These are phyloP conservation scores for Opisthocomus hoazin DNA, from an alignment of 2,113 vertebrate genomes.

Conservation along the genomic window DNA sequence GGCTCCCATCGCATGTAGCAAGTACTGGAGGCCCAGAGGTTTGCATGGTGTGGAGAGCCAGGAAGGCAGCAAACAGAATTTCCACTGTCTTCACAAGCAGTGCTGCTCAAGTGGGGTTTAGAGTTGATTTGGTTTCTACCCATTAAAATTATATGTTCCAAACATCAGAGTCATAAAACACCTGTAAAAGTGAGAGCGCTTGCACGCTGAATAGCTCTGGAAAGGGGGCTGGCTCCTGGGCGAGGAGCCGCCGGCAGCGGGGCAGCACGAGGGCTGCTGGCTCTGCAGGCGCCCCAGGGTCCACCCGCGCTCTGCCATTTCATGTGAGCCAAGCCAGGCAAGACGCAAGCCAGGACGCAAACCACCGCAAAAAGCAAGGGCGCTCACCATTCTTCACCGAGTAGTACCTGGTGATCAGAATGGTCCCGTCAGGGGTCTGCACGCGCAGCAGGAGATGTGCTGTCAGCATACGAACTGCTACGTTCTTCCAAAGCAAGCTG, in stretches of 20 bases:
- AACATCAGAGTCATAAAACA: neutral
- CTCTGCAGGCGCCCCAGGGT: neutral
- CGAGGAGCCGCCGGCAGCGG: neutral
- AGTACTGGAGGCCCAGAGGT: neutral
- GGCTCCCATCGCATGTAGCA: neutral
- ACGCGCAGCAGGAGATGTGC: neutral
- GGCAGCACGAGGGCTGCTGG: neutral
- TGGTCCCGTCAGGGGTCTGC: neutral
- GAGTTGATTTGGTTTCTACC: conserved; percentile 46
- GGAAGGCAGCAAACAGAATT: conserved; percentile 4
- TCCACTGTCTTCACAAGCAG: conserved; percentile 4
- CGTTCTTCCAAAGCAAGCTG: neutral
- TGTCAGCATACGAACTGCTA: neutral
- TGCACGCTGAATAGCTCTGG: neutral
- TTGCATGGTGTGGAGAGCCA: neutral
- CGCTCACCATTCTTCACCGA: neutral
- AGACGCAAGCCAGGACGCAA: neutral
- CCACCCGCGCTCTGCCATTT: neutral
- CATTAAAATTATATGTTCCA: conserved; percentile 47
- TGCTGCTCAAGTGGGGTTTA: conserved; percentile 13
- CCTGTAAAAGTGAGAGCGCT: conserved; percentile 26
- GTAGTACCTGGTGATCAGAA: neutral
- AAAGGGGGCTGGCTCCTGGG: neutral
- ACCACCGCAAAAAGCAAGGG: neutral
- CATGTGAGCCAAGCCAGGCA: neutral